Evolutionary conservation across 2,797 vertebrate species (phyloP), one percentile per base, ranked within the genome.

Genomic region (Hoplostethus atlanticus): DNA sequence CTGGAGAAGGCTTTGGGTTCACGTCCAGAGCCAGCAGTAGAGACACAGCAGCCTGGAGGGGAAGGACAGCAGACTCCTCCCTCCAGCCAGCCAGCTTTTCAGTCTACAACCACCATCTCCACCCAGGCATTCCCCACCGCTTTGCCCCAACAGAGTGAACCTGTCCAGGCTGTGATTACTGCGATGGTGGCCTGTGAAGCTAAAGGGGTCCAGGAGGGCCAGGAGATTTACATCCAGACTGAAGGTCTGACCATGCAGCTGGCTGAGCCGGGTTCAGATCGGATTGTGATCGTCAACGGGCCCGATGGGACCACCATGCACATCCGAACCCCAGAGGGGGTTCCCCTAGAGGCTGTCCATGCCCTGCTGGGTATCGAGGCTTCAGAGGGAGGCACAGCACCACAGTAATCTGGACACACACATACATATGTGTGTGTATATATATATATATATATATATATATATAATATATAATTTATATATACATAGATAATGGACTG

Each of bases 191-290:
- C 47, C 6, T 34, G 15, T 0, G 77, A 80, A 52, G 30, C 77
- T 50, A 81, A 86, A 51, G 83, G 84, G 51, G 66, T 95, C 55
- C 93, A 95, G 67, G 85, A 95, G 54, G 80, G 93, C 65, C 93
- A 93, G 82, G 92, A 93, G 0, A 91, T 96, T 73, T 95, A 95
- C 72, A 94, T 96, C 87, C 94, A 95, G 84, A 95, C 95, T 1
- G 91, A 95, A 5, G 93, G 92, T 0, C 83, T 96, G 31, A 90
- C 95, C 7, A 88, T 96, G 71, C 92, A 96, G 79, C 90, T 94
- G 31, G 81, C 92, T 1, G 93, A 94, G 6, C 80, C 88, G 0
- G 85, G 88, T 73, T 88, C 96, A 28, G 95, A 96, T n/a, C 92
- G 92, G 31, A 87, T 93, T 0, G 92, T 96, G 38, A 94, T 95